Conservation (phyloP, 1,140 invertebrate species). For the Vanessa tameamea region DNA sequence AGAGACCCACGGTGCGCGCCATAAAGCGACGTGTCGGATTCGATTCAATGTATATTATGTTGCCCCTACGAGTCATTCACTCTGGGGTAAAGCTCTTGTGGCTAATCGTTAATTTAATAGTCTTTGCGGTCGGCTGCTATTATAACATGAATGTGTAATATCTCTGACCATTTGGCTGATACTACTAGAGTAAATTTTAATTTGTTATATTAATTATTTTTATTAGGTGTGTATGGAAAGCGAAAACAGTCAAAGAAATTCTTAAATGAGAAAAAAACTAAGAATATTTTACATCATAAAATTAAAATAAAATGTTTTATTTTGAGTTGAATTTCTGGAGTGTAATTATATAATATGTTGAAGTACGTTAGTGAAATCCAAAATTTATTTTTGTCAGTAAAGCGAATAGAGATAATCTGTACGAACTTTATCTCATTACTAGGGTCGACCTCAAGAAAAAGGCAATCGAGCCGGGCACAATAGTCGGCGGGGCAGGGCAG, state of each 20-base stretch:
- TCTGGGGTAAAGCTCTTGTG: slow-evolving; percentile 27
- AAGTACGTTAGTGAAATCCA: slow-evolving; percentile 40
- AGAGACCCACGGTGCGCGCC: slow-evolving; percentile 56
- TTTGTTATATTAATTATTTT: slow-evolving; percentile 4
- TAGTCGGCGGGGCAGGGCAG: slow-evolving; percentile 45
- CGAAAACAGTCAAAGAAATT: not conserved
- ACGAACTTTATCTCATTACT: slow-evolving; percentile 71
- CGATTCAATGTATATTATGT: slow-evolving; percentile 76
- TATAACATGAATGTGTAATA: slow-evolving; percentile 27
- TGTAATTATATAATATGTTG: too few relatives aligned
- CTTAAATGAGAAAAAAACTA: not conserved
- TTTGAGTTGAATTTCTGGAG: too few relatives aligned
- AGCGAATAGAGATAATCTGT: slow-evolving; percentile 72
- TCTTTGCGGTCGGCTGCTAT: slow-evolving; percentile 22
- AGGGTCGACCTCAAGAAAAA: slow-evolving; percentile 74
- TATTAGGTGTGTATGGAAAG: not conserved
- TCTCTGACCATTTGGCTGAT: slow-evolving; percentile 22
- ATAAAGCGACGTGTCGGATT: slow-evolving; percentile 74
- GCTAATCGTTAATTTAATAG: slow-evolving; percentile 60
- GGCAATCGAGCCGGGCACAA: slow-evolving; percentile 67
- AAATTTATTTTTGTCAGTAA: slow-evolving; percentile 62
- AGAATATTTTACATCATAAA: too few relatives aligned
- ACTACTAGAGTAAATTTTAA: slow-evolving; percentile 20
- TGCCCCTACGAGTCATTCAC: slow-evolving; percentile 41
- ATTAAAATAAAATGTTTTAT: too few relatives aligned